Evolutionary conservation across 2,888 invertebrate genomes (phyloP), one percentile per base, ranked within the genome.

Genomic region (Leucophora obtusa): DNA sequence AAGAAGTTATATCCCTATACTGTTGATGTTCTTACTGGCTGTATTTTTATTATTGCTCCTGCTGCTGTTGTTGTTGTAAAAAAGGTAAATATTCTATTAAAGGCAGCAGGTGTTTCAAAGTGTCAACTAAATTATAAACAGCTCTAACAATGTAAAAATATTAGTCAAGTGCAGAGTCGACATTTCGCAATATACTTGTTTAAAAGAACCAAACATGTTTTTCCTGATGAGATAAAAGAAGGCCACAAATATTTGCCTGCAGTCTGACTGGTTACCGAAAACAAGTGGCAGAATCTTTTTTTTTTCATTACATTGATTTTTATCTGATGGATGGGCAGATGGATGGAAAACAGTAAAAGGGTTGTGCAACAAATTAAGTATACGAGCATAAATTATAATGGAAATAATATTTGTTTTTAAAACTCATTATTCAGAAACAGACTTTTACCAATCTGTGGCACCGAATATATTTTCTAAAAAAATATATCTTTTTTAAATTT

Each of bases 41-140:
- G 28, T 56, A 56, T 62, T 47, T 33, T 4, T 53, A 18, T 50
- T 21, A 14, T 15, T 33, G 47, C 9, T 35, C 14, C 4, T 54
- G 50, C 14, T 47, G 54, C 8, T 56, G 17, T 18, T 58, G 35
- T 21, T 33, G 2, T 9, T 11, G 15, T 24, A 63, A 47, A 70
- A 51, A 53, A 72, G 58, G 51, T 73, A 66, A 70, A 59, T 74
- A 66, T 73, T 79, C 56, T 75, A 53, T 68, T 80, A 63, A 71
- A 62, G 71, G 56, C 21, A 77, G 74, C 83, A 83, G 83, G 82
- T 83, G 83, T 72, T 83, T 56, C 43, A 35, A 74, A 83, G 79
- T 79, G 74, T 77, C 69, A 83, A 60, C 77, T 69, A 60, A 82
- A 79, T 73, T 83, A 63, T 63, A 58, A 73, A 70, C 63, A 75